Conservation (phyloP, 2,888 invertebrate genomes). For the Rhingia campestris region DNA sequence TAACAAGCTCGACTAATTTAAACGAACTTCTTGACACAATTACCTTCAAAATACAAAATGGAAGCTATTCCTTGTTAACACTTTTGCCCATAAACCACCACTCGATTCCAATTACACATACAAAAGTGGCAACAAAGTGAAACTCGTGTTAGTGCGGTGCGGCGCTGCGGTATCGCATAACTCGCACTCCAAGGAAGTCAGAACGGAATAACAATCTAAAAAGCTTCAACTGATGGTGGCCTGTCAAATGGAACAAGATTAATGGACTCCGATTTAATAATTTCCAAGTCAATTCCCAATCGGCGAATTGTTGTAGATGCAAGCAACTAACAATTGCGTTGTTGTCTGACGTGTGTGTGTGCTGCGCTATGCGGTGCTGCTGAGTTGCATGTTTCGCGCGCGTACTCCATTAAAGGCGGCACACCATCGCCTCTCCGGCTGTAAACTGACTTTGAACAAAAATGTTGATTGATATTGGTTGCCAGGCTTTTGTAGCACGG, state of each 20-base stretch:
- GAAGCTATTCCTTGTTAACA: constrained; percentile 1
- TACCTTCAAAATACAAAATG: not conserved
- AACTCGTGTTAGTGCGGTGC: constrained; percentile 27
- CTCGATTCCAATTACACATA: constrained; percentile 4
- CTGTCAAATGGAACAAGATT: constrained; percentile 75
- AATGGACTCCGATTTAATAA: constrained; percentile 74
- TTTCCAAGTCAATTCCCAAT: constrained; percentile 63
- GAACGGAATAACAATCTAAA: constrained; percentile 37
- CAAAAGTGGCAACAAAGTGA: constrained; percentile 24
- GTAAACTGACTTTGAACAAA: constrained; percentile 51
- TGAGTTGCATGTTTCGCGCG: constrained; percentile 61
- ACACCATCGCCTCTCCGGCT: constrained; percentile 62
- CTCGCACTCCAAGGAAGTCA: not conserved
- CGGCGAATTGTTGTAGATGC: constrained; percentile 50
- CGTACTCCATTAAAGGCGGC: constrained; percentile 67
- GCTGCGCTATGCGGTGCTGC: constrained; percentile 11
- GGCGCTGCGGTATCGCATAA: not conserved
- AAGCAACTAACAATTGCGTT: constrained; percentile 55
- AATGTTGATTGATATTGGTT: constrained; percentile 73
- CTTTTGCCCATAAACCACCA: constrained; percentile 18
- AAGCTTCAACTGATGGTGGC: constrained; percentile 57
- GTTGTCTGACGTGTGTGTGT: constrained; percentile 41
- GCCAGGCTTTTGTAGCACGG: constrained; percentile 55
- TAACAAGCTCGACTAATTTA: too few species aligned
- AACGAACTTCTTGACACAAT: constrained; percentile 3